These are phyloP conservation scores for Sclerurus mexicanus DNA, from an alignment of 2,113 vertebrate genomes.

Conservation along the genomic window DNA sequence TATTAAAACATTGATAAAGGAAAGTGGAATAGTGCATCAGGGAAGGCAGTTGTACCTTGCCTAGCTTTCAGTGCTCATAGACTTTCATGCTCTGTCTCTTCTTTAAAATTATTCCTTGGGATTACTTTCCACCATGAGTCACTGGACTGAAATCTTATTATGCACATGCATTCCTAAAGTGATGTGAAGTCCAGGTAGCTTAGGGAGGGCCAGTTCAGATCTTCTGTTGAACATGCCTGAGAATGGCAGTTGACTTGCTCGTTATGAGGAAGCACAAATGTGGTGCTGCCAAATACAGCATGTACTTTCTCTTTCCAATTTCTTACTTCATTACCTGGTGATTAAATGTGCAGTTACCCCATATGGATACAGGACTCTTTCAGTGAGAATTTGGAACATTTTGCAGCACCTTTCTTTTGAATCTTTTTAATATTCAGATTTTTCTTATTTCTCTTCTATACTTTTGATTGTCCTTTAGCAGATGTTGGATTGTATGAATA, in stretches of 20 bases:
- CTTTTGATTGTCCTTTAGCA: not conserved
- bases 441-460: not conserved
- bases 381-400: not conserved
- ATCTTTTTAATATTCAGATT: not conserved
- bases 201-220: not conserved
- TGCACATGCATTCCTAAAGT: accelerated
- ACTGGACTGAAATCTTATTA: not conserved
- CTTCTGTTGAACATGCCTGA: not conserved
- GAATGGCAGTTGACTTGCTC: not conserved
- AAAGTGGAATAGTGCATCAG: not conserved
- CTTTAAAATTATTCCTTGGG: not conserved
- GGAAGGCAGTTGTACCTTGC: not conserved
- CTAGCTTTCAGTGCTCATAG: not conserved
- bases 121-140: not conserved
- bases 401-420: not conserved
- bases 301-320: not conserved
- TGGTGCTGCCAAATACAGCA: not conserved
- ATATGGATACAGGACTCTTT: not conserved
- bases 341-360: not conserved
- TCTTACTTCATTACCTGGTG: not conserved
- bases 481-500: not conserved
- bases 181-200: not conserved
- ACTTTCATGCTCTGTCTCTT: not conserved
- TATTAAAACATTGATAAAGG: not conserved
- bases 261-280: not conserved